Conservation (phyloP, 2,888 invertebrate species). For the Pherbina coryleti region DNA sequence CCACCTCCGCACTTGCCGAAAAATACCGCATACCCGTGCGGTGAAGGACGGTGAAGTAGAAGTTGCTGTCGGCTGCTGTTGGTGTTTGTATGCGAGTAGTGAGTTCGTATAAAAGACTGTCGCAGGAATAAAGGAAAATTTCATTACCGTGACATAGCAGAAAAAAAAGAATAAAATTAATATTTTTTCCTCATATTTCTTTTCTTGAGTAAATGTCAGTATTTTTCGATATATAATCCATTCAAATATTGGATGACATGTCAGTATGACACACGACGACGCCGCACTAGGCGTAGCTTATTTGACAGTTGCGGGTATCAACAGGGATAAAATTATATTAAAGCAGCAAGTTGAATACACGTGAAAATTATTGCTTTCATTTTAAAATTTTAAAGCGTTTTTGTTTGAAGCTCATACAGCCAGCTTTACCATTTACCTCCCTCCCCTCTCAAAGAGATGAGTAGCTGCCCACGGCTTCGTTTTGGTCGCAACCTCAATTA, state of each 20-base stretch:
- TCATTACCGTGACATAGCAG: slow-evolving; percentile 32
- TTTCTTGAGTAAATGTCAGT: slow-evolving; percentile 16
- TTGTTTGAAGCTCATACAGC: neutral
- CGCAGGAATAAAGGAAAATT: slow-evolving; percentile 29
- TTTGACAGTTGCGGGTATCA: slow-evolving; percentile 54
- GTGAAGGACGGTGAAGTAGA: neutral
- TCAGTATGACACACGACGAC: slow-evolving; percentile 45
- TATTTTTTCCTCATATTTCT: slow-evolving; percentile 24
- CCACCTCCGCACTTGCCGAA: slow-evolving; percentile 35
- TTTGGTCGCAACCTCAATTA: slow-evolving; percentile 56
- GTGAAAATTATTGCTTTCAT: neutral
- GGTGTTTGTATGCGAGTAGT: neutral
- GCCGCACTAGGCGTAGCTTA: slow-evolving; percentile 49
- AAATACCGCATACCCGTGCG: neutral
- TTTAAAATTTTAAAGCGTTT: neutral
- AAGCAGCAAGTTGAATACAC: neutral
- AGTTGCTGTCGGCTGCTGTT: too few species aligned
- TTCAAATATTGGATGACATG: slow-evolving; percentile 42
- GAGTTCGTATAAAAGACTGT: neutral
- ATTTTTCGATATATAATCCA: slow-evolving; percentile 13
- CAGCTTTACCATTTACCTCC: neutral
- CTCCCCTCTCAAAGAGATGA: neutral
- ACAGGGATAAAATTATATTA: neutral
- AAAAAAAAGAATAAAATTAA: slow-evolving; percentile 35
- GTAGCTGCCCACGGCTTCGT: neutral